Conservation (phyloP, 1,140 invertebrate species). For the Pissodes strobi region DNA sequence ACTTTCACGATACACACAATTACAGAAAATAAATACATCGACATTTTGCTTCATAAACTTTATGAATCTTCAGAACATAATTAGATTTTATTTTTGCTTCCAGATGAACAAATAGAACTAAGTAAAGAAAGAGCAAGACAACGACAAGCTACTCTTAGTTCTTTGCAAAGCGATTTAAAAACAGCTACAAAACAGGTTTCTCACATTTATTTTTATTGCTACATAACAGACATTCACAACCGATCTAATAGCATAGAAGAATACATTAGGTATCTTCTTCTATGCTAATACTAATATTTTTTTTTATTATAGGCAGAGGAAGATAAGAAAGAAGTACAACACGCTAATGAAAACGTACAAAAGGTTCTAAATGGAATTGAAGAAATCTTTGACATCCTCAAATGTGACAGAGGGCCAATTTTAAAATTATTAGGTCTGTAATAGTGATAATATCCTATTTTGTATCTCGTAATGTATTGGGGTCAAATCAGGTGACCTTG, state of each 20-base stretch:
- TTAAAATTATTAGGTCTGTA: constrained; percentile 71
- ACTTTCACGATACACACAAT: no score
- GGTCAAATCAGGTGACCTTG: no score
- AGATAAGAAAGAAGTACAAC: constrained; percentile 58
- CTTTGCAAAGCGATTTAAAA: constrained; percentile 54
- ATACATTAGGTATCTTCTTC: no score
- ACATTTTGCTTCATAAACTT: no score
- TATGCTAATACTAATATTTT: no score
- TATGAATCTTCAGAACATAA: no score
- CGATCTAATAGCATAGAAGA: constrained; percentile 35
- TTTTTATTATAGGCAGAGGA: constrained; percentile 56
- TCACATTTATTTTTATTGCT: neutral
- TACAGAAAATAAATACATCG: no score
- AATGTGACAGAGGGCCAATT: constrained; percentile 71
- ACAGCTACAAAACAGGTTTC: constrained; percentile 44
- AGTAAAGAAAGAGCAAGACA: constrained; percentile 58
- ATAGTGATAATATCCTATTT: no score
- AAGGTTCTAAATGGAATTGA: constrained; percentile 63
- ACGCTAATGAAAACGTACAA: constrained; percentile 58
- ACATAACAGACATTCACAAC: neutral
- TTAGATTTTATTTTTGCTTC: constrained; percentile 15
- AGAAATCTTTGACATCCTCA: constrained; percentile 63
- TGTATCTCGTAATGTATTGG: no score
- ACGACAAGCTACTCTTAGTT: constrained; percentile 58
- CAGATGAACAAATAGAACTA: constrained; percentile 57